Evolutionary conservation across 2,888 invertebrate species (phyloP), one percentile per base, ranked within the genome.

Genomic region (Rutpela maculata): DNA sequence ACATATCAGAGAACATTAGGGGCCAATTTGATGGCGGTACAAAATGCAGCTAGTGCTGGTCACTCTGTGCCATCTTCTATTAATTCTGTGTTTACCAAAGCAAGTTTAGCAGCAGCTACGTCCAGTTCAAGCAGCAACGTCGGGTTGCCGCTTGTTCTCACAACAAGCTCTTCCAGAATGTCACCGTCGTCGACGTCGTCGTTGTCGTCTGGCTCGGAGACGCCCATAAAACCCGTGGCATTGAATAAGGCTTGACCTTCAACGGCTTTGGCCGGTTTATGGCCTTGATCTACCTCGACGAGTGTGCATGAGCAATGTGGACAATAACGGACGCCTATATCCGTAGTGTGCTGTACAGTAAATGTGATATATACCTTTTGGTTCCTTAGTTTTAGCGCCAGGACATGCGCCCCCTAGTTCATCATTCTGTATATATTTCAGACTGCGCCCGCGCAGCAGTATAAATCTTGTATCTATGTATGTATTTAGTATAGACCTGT

Each of bases 1-100:
- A 91, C 91, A 84, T 95, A 95, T 89, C 95, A 96, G 86, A 93
- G 96, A 85, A 92, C 92, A 18, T 90, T 94, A 78, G 93, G 92
- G 56, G 93, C 91, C 65, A 92, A 87, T 82, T 88, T 87, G 86
- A 78, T 81, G 26, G 82, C 82, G 9, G 83, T 78, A 22, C 86
- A 84, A 63, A 87, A 86, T 69, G 84, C 92, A 60, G 91, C 90
- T 71, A 82, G 85, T 74, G 78, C 83, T 70, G 81, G 78, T 80
- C 80, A 72, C 55, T 72, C 72, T 31, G 82, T 82, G 80, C 79
- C 85, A 31, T 83, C 85, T 17, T 81, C 84, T 1, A 82, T 86
- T 66, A 87, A 85, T 73, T 88, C 88, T 59, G 86, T 88, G 70
- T 86, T 89, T 75, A 88, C 89, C 81, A 89, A 89, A 82, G 88